Evolutionary conservation across 2,113 vertebrate genomes (phyloP).

Genomic region (Cheilinus undulatus): DNA sequence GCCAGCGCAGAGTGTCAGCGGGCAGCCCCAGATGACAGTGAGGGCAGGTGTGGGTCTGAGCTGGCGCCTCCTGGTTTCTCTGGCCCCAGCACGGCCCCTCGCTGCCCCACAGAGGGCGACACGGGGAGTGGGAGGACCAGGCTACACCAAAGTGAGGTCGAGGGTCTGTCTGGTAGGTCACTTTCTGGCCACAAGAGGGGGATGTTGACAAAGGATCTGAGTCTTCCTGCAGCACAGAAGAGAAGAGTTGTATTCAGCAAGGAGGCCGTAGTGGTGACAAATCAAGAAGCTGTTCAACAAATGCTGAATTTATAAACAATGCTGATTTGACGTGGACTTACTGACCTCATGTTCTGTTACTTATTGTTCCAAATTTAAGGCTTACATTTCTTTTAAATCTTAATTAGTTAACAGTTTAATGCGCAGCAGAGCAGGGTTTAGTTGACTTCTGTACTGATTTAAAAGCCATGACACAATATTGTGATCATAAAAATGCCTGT

Average conservation of each 20-base stretch:
- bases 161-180: slow-evolving; percentile 83
- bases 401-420: no score
- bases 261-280: neutral
- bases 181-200: slow-evolving; percentile 67
- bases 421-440: no score
- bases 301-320: neutral
- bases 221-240: slow-evolving; percentile 51
- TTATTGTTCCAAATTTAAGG: neutral
- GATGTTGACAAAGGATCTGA: slow-evolving; percentile 38
- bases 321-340: no score
- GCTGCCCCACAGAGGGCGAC: slow-evolving; percentile 82
- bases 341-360: no score
- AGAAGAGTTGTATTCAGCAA: neutral
- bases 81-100: slow-evolving; percentile 74
- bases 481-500: neutral
- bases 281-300: neutral
- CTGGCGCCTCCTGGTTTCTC: slow-evolving; percentile 54
- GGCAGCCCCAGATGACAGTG: slow-evolving; percentile 82
- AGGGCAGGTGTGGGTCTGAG: slow-evolving; percentile 78
- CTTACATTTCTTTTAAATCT: neutral
- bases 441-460: neutral
- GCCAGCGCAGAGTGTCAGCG: slow-evolving; percentile 82
- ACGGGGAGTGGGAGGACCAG: slow-evolving; percentile 80
- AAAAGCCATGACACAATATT: neutral
- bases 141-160: slow-evolving; percentile 85